phyloP scores from a whole-genome alignment of 2,113 vertebrate species.

The Pleuronectes platessa region DNA sequence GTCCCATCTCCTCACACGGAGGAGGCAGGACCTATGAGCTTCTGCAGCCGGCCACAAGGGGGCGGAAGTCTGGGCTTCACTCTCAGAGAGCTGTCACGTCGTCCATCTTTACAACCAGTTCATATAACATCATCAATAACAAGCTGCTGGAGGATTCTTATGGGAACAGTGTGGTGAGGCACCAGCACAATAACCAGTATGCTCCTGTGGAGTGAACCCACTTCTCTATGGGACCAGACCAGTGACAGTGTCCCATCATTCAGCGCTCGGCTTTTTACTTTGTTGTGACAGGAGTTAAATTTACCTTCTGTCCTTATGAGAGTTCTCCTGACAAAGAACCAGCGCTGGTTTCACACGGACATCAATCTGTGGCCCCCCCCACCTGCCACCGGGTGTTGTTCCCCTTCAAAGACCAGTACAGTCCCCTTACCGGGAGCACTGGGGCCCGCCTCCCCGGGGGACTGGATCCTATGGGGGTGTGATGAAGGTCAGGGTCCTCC shows the following conservation, averaged over 20 bases:
- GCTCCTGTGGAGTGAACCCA: background rate
- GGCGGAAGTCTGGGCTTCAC: too few relatives aligned
- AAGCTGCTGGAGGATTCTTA: background rate
- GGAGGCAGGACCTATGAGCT: too few relatives aligned
- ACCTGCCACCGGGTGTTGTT: constrained; percentile 63
- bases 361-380: constrained; percentile 65
- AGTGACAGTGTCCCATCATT: background rate
- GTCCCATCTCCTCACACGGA: too few relatives aligned
- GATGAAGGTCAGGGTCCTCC: too few relatives aligned
- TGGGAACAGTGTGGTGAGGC: background rate
- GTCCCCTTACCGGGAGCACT: constrained; percentile 19
- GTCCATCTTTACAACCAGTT: too few relatives aligned
- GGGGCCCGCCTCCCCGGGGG: constrained; percentile 33
- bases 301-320: constrained; percentile 50
- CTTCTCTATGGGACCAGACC: constrained; percentile 2
- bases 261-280: constrained; percentile 1
- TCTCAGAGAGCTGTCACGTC: too few relatives aligned
- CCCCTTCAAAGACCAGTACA: constrained; percentile 28
- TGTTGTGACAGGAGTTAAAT: constrained; percentile 56
- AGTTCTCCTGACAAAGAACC: too few relatives aligned
- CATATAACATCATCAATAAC: too few relatives aligned
- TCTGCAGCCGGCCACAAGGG: too few relatives aligned
- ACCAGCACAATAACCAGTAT: background rate
- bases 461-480: too few relatives aligned
- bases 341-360: too few relatives aligned